Evolutionary conservation across 2,113 vertebrate genomes (phyloP), one percentile per base, ranked within the genome.

Genomic region (Ailurus styani): DNA sequence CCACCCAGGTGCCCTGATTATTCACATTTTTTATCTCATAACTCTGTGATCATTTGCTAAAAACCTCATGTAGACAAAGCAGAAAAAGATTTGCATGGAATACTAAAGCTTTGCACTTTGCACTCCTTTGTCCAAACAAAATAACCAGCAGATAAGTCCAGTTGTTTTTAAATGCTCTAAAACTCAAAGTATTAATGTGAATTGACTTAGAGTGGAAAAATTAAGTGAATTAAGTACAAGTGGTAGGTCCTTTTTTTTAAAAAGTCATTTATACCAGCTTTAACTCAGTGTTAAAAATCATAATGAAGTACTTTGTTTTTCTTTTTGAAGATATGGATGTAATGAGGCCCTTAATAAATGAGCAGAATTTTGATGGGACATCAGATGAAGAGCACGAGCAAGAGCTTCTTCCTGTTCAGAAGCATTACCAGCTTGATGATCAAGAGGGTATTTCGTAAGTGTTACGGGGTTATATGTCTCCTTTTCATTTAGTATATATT

Each of bases 341-440:
- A 81, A 99, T 99, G 99, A 99, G 98, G 54, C 99, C 99, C 91
- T 98, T 99, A 96, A 99, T 99, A 89, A 98, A 98, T 92, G 98
- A 99, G 42, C 98, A 99, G 42, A 97, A 97, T 87, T 98, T 98
- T 31, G 99, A 99, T 81, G 98, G 95, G 13, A 87, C 98, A 14
- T 99, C 98, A 0, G 98, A 99, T 86, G 99, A 99, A n/a, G 99
- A 99, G 14, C 96, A 73, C 15, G 98, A 99, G 42, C 97, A 96
- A 42, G 91, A 97, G 25, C 96, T 98, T 37, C 96, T 98, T 5
- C 97, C 98, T 0, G 98, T 97, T 54, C 98, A 98, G 96, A 98
- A 99, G 1, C 98, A 98, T 78, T 98, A 98, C 94, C 98, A 99
- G 34, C 98, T 98, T 13, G 97, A 96, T 13, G 77, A 93, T 37